Evolutionary conservation across 2,113 vertebrate species (phyloP).

Genomic region (Falco punctatus): DNA sequence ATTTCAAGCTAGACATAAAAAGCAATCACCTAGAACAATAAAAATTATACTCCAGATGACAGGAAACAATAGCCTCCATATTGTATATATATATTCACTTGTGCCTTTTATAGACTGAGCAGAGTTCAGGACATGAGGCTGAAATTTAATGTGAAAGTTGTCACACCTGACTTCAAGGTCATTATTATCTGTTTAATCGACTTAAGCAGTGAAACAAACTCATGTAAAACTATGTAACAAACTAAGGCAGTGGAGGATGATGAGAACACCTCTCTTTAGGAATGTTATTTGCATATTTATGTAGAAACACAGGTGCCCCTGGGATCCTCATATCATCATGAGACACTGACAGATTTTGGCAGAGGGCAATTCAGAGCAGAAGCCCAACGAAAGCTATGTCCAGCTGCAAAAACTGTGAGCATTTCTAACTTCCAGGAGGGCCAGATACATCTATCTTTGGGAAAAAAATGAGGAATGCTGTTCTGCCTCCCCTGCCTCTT

Average conservation of each 20-base stretch:
- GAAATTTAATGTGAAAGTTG: conserved; percentile 8
- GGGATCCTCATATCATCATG: not conserved
- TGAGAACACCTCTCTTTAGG: not conserved
- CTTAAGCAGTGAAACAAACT: not conserved
- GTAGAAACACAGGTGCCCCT: not conserved
- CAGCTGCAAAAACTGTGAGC: not conserved
- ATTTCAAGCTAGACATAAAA: conserved; percentile 63
- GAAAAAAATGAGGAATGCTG: not conserved
- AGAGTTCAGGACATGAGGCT: not conserved
- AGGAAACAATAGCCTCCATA: conserved; percentile 31
- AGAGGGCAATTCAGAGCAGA: not conserved
- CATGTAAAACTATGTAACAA: not conserved
- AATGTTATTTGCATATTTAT: not conserved
- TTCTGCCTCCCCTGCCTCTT: not conserved
- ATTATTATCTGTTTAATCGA: not conserved
- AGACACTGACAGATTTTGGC: not conserved
- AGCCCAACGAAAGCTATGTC: not conserved
- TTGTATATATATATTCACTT: not conserved
- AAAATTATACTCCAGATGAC: conserved; percentile 50
- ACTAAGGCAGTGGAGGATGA: not conserved
- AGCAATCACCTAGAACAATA: conserved; percentile 67
- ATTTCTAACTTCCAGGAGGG: not conserved
- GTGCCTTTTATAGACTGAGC: not conserved
- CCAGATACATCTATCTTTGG: not conserved
- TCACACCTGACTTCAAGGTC: not conserved